phyloP scores from a whole-genome alignment of 2,888 invertebrate species.

The Mesodorylaimus sp. region DNA sequence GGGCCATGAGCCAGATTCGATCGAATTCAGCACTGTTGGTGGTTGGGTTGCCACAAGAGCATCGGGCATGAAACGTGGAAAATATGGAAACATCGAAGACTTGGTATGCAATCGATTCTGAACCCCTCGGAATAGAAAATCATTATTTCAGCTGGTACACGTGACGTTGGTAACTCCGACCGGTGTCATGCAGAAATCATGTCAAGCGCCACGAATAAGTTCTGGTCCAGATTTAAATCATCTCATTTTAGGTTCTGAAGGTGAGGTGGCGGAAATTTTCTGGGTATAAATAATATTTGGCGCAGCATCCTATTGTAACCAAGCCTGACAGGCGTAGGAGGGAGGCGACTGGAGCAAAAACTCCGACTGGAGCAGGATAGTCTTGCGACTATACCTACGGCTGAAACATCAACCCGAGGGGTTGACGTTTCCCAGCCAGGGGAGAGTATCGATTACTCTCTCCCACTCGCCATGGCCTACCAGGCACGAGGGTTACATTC shows the following conservation, averaged over 20 bases:
- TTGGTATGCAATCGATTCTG: conserved; percentile 37
- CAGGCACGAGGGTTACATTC: too few relatives aligned
- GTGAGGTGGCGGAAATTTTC: conserved; percentile 27
- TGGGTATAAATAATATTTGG: too few relatives aligned
- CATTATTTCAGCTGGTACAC: conserved; percentile 47
- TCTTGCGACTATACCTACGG: too few relatives aligned
- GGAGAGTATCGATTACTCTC: too few relatives aligned
- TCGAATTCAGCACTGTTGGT: conserved; percentile 70
- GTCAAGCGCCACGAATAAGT: conserved; percentile 41
- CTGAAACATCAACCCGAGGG: too few relatives aligned
- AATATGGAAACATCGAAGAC: conserved; percentile 93
- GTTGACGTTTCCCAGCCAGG: too few relatives aligned
- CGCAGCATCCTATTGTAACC: too few relatives aligned
- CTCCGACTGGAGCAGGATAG: too few relatives aligned
- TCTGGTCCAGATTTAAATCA: conserved; percentile 81
- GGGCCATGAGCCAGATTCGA: conserved; percentile 95
- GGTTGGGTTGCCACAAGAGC: conserved; percentile 94
- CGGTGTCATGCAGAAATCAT: conserved; percentile 65
- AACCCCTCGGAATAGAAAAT: not conserved
- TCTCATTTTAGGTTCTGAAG: conserved; percentile 51
- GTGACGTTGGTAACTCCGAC: conserved; percentile 64
- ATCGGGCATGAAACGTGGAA: conserved; percentile 98
- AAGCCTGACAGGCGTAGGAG: too few relatives aligned
- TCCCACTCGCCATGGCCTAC: too few relatives aligned
- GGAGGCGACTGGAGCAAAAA: too few relatives aligned